phyloP scores from a whole-genome alignment of 2,888 invertebrate species.

The Cataglyphis cursor region DNA sequence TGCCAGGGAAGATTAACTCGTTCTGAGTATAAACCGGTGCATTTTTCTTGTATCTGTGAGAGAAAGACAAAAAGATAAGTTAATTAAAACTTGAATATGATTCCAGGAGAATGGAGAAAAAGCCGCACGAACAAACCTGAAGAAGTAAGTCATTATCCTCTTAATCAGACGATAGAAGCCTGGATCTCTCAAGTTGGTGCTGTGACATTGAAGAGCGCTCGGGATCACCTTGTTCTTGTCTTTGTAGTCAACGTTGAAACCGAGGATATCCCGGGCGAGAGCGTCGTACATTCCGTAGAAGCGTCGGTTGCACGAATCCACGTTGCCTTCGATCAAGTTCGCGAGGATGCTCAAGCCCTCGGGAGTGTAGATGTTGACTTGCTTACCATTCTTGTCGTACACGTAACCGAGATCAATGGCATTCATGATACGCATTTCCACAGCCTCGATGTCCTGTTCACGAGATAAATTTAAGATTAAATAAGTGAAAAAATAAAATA shows the following conservation, averaged over 20 bases:
- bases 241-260: constrained; percentile 84
- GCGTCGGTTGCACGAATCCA: constrained; percentile 86
- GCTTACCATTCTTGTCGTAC: constrained; percentile 79
- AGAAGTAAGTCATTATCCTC: constrained; percentile 88
- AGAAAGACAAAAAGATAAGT: background rate
- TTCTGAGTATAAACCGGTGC: constrained; percentile 89
- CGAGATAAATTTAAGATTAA: background rate
- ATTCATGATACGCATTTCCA: constrained; percentile 80
- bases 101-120: background rate
- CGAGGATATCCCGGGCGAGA: constrained; percentile 88
- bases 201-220: constrained; percentile 90
- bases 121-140: constrained; percentile 69
- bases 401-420: constrained; percentile 83
- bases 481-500: background rate
- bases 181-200: constrained; percentile 91
- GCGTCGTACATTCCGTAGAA: constrained; percentile 89
- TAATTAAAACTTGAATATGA: background rate
- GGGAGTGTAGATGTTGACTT: constrained; percentile 81
- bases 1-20: constrained; percentile 89
- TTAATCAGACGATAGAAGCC: constrained; percentile 91
- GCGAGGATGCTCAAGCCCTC: constrained; percentile 88
- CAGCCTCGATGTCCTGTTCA: constrained; percentile 76
- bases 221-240: constrained; percentile 87
- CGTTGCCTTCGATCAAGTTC: constrained; percentile 88
- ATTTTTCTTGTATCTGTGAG: constrained; percentile 88